Conservation (phyloP, 2,113 vertebrate genomes). For the Xiphias gladius region DNA sequence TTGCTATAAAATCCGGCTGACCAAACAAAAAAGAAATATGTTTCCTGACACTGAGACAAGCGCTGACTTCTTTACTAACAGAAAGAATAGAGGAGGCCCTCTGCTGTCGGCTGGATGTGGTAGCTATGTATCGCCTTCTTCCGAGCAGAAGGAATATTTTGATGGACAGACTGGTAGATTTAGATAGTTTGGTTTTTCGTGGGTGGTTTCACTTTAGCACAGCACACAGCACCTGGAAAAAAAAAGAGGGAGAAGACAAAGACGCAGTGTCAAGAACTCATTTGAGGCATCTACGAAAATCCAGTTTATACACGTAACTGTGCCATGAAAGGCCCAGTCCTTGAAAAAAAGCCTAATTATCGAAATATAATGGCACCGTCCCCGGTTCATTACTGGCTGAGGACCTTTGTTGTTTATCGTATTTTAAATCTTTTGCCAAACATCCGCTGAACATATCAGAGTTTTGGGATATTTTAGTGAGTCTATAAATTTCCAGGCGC, state of each 20-base stretch:
- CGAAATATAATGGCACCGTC: too few relatives aligned
- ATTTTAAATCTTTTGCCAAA: too few relatives aligned
- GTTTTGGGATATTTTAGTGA: too few relatives aligned
- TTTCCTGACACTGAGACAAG: neutral
- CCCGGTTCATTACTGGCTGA: too few relatives aligned
- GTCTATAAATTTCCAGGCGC: too few relatives aligned
- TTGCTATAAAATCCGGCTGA: conserved; percentile 11
- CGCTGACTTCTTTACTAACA: conserved; percentile 15
- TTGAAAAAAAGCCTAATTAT: too few relatives aligned
- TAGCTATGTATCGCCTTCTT: neutral
- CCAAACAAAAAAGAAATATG: neutral
- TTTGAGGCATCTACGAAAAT: neutral
- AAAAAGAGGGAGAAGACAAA: neutral
- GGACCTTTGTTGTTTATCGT: too few relatives aligned
- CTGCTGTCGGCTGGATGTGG: conserved; percentile 8
- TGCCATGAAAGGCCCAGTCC: too few relatives aligned
- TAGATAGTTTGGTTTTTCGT: conserved; percentile 10
- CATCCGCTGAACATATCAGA: too few relatives aligned
- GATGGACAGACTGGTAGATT: conserved; percentile 4
- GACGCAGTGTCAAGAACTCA: neutral
- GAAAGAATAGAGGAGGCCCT: neutral
- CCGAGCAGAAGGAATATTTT: neutral
- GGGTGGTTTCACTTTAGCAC: conserved; percentile 57
- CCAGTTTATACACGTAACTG: too few relatives aligned
- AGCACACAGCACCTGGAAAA: conserved; percentile 77